A percentile compares a stretch with the other conserved stretches of the same genome.
Conservation (phyloP, 1,140 invertebrate species). For the Cyclina sinensis region DNA sequence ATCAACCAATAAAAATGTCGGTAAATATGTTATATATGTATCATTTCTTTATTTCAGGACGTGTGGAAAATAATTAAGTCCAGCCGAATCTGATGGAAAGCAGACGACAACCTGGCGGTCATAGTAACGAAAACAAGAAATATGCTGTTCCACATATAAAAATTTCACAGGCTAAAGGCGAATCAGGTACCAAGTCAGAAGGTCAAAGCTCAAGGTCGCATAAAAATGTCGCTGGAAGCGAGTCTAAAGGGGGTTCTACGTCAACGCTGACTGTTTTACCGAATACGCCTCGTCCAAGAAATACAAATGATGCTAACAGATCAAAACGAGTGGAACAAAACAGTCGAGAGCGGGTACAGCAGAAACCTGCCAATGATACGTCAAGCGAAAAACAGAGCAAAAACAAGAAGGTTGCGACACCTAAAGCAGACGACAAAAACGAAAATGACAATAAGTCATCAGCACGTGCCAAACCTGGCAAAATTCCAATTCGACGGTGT, state of each 20-base stretch:
- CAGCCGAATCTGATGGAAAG: slow-evolving; percentile 33
- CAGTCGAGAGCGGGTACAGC: not conserved
- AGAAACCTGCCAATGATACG: not conserved
- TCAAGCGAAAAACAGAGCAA: not conserved
- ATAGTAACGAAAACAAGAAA: slow-evolving; percentile 27
- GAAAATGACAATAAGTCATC: not conserved
- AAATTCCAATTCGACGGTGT: slow-evolving; percentile 55
- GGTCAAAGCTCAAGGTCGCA: not conserved
- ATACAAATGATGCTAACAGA: not conserved
- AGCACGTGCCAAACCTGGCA: not conserved
- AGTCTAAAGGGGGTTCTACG: not conserved
- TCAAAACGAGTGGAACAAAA: not conserved
- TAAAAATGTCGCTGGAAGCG: not conserved
- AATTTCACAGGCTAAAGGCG: slow-evolving; percentile 11
- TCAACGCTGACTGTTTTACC: not conserved
- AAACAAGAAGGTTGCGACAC: not conserved
- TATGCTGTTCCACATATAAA: slow-evolving; percentile 21
- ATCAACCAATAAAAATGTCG: no score
- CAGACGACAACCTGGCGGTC: not conserved
- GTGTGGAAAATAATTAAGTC: not conserved
- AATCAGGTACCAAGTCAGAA: not conserved
- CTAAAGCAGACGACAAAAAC: not conserved
- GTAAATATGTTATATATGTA: no score
- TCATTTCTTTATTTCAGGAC: not conserved
- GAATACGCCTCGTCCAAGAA: not conserved